These are phyloP conservation scores for Drosophila paranaensis DNA, from an alignment of 2,888 invertebrate species.

Conservation along the genomic window DNA sequence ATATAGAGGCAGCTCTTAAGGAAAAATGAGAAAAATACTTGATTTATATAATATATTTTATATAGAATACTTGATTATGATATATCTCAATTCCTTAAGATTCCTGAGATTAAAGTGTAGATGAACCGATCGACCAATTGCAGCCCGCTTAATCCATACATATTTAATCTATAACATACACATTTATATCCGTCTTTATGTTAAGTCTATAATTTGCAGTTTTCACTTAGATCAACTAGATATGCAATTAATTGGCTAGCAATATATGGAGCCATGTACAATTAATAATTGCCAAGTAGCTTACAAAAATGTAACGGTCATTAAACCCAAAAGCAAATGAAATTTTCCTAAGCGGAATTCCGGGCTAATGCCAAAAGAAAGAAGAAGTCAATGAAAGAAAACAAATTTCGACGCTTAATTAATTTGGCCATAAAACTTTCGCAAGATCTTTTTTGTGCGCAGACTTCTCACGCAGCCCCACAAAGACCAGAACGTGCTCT, in stretches of 20 bases:
- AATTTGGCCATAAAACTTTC: conserved; percentile 74
- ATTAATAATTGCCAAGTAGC: conserved; percentile 33
- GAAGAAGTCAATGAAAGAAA: conserved; percentile 54
- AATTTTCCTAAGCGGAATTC: conserved; percentile 65
- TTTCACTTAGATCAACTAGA: conserved; percentile 7
- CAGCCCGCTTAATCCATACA: too few species aligned
- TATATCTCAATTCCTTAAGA: too few species aligned
- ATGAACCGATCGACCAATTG: neutral
- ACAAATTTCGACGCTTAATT: conserved; percentile 54
- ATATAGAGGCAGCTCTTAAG: too few species aligned
- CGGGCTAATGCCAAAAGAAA: conserved; percentile 47
- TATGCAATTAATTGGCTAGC: conserved; percentile 18
- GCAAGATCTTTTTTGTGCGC: conserved; percentile 42
- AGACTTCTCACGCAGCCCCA: conserved; percentile 48
- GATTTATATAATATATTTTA: too few species aligned
- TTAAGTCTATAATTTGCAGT: neutral
- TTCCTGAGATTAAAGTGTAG: too few species aligned
- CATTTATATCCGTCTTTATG: neutral
- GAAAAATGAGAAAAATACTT: too few species aligned
- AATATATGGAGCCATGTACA: conserved; percentile 11
- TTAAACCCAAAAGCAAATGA: conserved; percentile 60
- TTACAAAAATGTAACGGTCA: conserved; percentile 64
- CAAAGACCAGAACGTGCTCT: conserved; percentile 45
- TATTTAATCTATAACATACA: too few species aligned
- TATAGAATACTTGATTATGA: too few species aligned